Conservation (phyloP, 2,797 vertebrate genomes). For the Enteromius anoplus region DNA sequence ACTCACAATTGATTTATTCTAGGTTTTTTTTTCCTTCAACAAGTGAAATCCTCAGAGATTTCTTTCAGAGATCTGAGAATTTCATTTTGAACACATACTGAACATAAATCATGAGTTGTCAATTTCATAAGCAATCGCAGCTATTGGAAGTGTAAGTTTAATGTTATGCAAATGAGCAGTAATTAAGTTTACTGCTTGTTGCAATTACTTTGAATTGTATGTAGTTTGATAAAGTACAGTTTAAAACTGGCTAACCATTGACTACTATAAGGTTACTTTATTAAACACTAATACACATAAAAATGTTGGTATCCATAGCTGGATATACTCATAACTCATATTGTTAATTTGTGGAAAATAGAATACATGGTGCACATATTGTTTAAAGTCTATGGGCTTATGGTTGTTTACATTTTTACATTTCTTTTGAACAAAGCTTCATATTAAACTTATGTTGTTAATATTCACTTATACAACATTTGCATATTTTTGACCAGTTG, state of each 20-base stretch:
- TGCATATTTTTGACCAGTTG: neutral
- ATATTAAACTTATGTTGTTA: neutral
- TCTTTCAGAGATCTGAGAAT: neutral
- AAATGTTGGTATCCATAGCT: neutral
- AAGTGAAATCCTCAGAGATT: neutral
- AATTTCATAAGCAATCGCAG: neutral
- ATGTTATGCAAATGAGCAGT: neutral
- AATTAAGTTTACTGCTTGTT: neutral
- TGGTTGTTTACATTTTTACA: neutral
- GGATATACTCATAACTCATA: neutral
- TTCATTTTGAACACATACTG: neutral
- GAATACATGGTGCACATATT: neutral
- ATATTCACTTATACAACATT: neutral
- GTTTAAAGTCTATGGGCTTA: neutral
- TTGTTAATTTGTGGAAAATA: too few relatives aligned
- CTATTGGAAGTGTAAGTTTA: neutral
- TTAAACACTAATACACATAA: neutral
- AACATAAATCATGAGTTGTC: neutral
- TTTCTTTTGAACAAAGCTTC: neutral
- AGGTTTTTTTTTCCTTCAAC: neutral
- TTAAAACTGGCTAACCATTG: neutral
- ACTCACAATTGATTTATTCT: conserved; percentile 1
- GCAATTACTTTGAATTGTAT: neutral
- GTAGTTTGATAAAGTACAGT: neutral
- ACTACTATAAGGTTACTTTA: neutral